phyloP scores from a whole-genome alignment of 2,113 vertebrate species.

The Cavia porcellus region DNA sequence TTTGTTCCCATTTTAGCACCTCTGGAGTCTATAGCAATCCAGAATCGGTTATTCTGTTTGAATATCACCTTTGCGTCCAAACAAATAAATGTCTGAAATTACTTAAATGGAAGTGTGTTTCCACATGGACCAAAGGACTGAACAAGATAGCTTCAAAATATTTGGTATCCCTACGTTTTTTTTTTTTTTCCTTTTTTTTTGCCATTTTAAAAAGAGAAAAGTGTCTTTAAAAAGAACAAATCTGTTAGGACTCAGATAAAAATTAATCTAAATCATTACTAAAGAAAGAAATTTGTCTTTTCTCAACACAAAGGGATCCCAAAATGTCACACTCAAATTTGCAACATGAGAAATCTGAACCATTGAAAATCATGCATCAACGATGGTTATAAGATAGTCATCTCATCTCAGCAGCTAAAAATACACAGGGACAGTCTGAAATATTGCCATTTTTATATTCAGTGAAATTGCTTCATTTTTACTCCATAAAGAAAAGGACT shows the following conservation, averaged over 20 bases:
- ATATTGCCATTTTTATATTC: slow-evolving; percentile 78
- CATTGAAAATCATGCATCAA: slow-evolving; percentile 83
- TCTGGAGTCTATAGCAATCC: slow-evolving; percentile 33
- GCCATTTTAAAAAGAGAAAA: slow-evolving; percentile 58
- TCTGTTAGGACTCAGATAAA: slow-evolving; percentile 65
- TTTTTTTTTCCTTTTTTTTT: neutral
- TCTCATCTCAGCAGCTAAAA: slow-evolving; percentile 83
- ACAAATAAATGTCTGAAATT: slow-evolving; percentile 61
- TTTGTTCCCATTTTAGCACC: slow-evolving; percentile 48
- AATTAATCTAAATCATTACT: slow-evolving; percentile 79
- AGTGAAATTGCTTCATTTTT: slow-evolving; percentile 79
- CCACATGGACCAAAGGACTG: neutral
- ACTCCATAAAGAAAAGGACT: slow-evolving; percentile 76
- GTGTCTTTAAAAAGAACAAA: slow-evolving; percentile 55
- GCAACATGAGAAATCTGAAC: slow-evolving; percentile 79
- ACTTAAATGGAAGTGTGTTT: slow-evolving; percentile 15
- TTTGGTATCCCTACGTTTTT: neutral
- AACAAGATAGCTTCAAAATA: slow-evolving; percentile 8
- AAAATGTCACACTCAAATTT: slow-evolving; percentile 80
- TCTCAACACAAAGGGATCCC: slow-evolving; percentile 77
- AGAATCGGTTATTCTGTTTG: slow-evolving; percentile 46
- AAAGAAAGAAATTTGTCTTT: slow-evolving; percentile 74
- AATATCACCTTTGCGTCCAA: slow-evolving; percentile 70
- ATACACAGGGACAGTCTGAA: slow-evolving; percentile 83
- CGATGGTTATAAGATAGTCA: slow-evolving; percentile 79